Evolutionary conservation across 2,797 vertebrate genomes (phyloP).

Genomic region (Amphiprion clarkii): DNA sequence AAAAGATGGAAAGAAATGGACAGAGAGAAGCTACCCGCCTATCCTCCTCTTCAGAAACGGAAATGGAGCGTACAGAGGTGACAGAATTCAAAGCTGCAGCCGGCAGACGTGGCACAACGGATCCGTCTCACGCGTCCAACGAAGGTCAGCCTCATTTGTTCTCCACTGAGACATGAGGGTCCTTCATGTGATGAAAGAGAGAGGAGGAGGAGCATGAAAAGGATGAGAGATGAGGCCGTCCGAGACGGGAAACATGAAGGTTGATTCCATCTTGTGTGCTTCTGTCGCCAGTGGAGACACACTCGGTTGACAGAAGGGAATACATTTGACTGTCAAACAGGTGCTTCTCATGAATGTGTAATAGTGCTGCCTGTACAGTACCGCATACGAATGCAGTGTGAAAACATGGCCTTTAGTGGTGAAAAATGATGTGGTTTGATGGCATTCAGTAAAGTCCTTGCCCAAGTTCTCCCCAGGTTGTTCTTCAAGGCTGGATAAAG

Average conservation of each 20-base stretch:
- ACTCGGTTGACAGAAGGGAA: slow-evolving; percentile 40
- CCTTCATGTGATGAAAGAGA: slow-evolving; percentile 57
- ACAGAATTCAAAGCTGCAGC: slow-evolving; percentile 38
- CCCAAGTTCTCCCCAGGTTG: not conserved
- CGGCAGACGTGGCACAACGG: slow-evolving; percentile 13
- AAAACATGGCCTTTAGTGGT: slow-evolving; percentile 16
- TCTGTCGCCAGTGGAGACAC: slow-evolving; percentile 26
- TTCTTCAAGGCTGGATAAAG: slow-evolving; percentile 16
- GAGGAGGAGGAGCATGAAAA: slow-evolving; percentile 13
- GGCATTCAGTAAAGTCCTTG: slow-evolving; percentile 14
- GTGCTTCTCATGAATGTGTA: slow-evolving; percentile 65
- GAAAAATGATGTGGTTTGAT: slow-evolving; percentile 28
- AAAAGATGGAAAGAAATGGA: slow-evolving; percentile 34
- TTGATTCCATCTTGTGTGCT: slow-evolving; percentile 44
- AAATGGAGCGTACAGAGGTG: slow-evolving; percentile 49
- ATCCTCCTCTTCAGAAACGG: slow-evolving; percentile 36
- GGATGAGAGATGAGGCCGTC: slow-evolving; percentile 57
- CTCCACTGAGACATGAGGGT: slow-evolving; percentile 44
- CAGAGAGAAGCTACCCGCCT: not conserved
- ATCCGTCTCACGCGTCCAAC: slow-evolving; percentile 36
- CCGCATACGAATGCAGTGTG: slow-evolving; percentile 28
- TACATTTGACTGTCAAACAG: slow-evolving; percentile 63
- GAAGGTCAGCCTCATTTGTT: slow-evolving; percentile 72
- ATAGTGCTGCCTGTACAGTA: not conserved
- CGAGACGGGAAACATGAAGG: slow-evolving; percentile 56